These are phyloP conservation scores for Notiomystis cincta DNA, from an alignment of 2,113 vertebrate species.

Conservation along the genomic window DNA sequence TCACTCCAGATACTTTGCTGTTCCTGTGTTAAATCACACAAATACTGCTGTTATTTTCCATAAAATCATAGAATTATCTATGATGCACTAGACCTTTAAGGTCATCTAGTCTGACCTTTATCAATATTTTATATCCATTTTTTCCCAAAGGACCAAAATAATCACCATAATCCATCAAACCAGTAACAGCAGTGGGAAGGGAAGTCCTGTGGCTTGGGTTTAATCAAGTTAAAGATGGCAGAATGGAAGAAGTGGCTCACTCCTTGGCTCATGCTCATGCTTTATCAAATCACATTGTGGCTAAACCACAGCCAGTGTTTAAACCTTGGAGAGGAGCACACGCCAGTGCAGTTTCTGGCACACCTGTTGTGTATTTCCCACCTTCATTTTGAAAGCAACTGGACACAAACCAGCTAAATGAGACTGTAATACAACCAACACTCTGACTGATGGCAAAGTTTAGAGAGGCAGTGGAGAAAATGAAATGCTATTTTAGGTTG, in stretches of 20 bases:
- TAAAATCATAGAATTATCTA: not conserved
- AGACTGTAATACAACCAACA: not conserved
- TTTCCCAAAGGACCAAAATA: not conserved
- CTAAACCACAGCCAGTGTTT: not conserved
- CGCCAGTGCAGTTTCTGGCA: fast-evolving
- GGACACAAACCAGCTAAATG: not conserved
- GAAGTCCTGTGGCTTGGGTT: fast-evolving
- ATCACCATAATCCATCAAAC: not conserved
- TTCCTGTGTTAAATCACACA: not conserved
- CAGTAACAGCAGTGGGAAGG: not conserved
- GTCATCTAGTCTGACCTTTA: not conserved
- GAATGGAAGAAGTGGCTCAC: not conserved
- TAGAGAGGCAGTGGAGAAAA: not conserved
- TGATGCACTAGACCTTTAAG: not conserved
- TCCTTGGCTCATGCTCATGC: not conserved
- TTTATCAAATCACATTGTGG: not conserved
- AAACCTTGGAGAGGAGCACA: not conserved
- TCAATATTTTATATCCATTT: not conserved
- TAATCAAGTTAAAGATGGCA: not conserved
- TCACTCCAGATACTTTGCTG: not conserved
- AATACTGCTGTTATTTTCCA: not conserved
- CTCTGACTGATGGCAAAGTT: not conserved
- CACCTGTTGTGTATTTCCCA: not conserved
- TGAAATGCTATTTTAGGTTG: not conserved
- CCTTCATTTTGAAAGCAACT: not conserved